Evolutionary conservation across 2,888 invertebrate species (phyloP).

Genomic region (Chorisops tibialis): DNA sequence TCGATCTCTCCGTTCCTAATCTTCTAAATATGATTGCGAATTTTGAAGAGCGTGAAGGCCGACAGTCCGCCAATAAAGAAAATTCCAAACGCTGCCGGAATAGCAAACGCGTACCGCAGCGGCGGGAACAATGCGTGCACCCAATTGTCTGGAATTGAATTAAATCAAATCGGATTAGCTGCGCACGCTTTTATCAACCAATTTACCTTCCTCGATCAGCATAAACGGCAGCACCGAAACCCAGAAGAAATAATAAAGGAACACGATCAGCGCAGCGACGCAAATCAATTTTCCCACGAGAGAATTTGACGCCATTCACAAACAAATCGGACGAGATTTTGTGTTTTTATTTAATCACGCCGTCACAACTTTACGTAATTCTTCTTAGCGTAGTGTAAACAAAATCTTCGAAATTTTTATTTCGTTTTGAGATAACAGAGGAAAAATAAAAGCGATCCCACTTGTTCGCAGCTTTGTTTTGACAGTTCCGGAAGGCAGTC

Average conservation of each 20-base stretch:
- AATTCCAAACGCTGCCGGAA: slow-evolving; percentile 61
- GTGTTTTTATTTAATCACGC: too few relatives aligned
- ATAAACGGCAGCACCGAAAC: slow-evolving; percentile 67
- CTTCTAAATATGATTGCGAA: slow-evolving; percentile 31
- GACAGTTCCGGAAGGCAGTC: too few relatives aligned
- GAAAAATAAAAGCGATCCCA: too few relatives aligned
- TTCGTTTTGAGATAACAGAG: too few relatives aligned
- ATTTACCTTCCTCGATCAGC: slow-evolving; percentile 57
- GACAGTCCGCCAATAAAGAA: slow-evolving; percentile 65
- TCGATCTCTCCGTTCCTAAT: neutral
- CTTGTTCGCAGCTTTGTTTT: too few relatives aligned
- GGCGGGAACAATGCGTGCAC: slow-evolving; percentile 57
- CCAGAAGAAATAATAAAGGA: slow-evolving; percentile 63
- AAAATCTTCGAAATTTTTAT: too few relatives aligned
- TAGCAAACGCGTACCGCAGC: slow-evolving; percentile 58
- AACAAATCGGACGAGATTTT: neutral
- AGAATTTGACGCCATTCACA: slow-evolving; percentile 58
- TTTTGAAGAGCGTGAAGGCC: slow-evolving; percentile 61
- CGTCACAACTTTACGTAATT: too few relatives aligned
- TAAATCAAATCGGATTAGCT: slow-evolving; percentile 14
- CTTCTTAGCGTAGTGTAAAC: too few relatives aligned
- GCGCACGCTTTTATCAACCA: slow-evolving; percentile 22
- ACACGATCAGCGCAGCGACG: slow-evolving; percentile 54
- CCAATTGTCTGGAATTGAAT: slow-evolving; percentile 53
- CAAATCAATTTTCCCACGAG: slow-evolving; percentile 60